Evolutionary conservation across 2,797 vertebrate genomes (phyloP).

Genomic region (Schizothorax lantsangensis): DNA sequence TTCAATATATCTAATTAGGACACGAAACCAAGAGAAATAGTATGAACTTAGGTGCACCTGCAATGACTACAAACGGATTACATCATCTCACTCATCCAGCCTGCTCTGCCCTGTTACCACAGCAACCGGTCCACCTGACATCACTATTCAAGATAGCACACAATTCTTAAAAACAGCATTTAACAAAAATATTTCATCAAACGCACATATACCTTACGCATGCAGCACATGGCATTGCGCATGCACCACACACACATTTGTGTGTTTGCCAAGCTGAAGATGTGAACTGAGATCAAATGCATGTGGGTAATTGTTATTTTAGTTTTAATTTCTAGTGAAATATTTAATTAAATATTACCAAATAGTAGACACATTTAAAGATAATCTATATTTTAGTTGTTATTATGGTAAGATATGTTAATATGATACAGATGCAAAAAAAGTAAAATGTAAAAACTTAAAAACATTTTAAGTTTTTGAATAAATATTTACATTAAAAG

Average conservation of each 20-base stretch:
- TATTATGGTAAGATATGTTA: background rate
- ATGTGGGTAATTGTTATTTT: background rate
- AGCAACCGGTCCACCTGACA: slow-evolving; percentile 69
- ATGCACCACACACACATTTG: slow-evolving; percentile 7
- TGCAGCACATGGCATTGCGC: background rate
- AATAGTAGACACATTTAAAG: slow-evolving; percentile 12
- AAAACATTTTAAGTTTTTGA: background rate
- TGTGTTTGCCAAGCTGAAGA: background rate
- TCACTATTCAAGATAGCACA: slow-evolving; percentile 55
- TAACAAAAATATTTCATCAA: slow-evolving; percentile 39
- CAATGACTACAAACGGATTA: slow-evolving; percentile 59
- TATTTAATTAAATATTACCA: background rate
- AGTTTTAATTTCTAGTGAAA: background rate
- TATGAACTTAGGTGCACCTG: slow-evolving; percentile 52
- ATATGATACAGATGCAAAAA: background rate
- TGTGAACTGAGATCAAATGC: background rate
- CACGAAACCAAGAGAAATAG: slow-evolving; percentile 38
- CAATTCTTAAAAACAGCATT: slow-evolving; percentile 42
- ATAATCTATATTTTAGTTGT: background rate
- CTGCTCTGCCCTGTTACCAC: slow-evolving; percentile 66
- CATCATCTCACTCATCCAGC: slow-evolving; percentile 63
- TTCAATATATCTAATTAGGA: slow-evolving; percentile 13
- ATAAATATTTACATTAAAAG: background rate
- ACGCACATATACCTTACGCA: slow-evolving; percentile 5
- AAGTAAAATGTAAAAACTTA: background rate